Evolutionary conservation across 2,113 vertebrate genomes (phyloP).

Genomic region (Zapus hudsonius): DNA sequence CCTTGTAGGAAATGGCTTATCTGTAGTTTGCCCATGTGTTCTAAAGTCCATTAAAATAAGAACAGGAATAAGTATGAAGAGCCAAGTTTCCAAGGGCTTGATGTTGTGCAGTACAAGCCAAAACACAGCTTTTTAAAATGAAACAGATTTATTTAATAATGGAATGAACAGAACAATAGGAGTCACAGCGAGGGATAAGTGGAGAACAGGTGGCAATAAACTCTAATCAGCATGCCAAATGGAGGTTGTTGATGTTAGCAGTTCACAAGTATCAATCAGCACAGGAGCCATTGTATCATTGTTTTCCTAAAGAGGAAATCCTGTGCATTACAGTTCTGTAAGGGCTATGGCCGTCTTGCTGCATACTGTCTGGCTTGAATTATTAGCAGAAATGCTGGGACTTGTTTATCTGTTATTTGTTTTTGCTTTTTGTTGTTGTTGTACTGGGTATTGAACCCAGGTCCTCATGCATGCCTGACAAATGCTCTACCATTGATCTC

Average conservation of each 20-base stretch:
- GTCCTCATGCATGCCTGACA: background rate
- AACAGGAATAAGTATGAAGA: conserved; percentile 29
- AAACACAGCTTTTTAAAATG: conserved; percentile 61
- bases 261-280: conserved; percentile 50
- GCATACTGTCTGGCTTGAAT: background rate
- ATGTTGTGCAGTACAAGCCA: conserved; percentile 20
- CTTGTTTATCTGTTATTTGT: background rate
- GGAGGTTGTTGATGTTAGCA: background rate
- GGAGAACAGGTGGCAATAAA: conserved; percentile 62
- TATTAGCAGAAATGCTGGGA: background rate
- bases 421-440: background rate
- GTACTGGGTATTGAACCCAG: background rate
- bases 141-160: conserved; percentile 75
- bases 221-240: background rate
- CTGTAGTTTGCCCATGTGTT: conserved; percentile 35
- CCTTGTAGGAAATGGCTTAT: conserved; percentile 53
- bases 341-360: background rate
- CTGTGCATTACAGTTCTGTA: background rate
- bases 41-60: conserved; percentile 64
- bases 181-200: conserved; percentile 57
- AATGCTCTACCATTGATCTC: background rate
- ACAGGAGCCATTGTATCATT: background rate
- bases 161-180: conserved; percentile 67
- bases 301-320: background rate
- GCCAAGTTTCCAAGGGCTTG: conserved; percentile 63